Evolutionary conservation across 1,140 invertebrate genomes (phyloP), one percentile per base, ranked within the genome.

Genomic region (Schmidtea mediterranea): DNA sequence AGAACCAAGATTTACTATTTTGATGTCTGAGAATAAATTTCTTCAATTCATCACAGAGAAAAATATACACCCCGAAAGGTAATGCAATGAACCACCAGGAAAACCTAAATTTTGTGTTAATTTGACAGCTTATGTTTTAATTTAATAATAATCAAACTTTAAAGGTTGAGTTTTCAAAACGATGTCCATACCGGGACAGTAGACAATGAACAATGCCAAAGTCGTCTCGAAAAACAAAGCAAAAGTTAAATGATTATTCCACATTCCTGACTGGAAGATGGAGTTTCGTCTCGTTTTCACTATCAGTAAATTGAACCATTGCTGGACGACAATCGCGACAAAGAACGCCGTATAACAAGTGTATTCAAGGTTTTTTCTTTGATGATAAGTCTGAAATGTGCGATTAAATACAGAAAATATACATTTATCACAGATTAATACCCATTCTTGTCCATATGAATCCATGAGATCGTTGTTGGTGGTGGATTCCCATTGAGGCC

Each of bases 291-390:
- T 75, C 53, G 89, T 95, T 72, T 95, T 94, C 69, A 84, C 92
- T 60, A 94, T 84, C 65, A 94, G 89, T 70, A 94, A 71, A 75
- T 94, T 86, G 55, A 86, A 82, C 89, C 87, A 94, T 65, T 95
- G 87, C 54, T 94, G 86, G 54, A 94, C 78, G 23, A 94, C 87
- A 69, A 94, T 94, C 40, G 84, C 81, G 18, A 90, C 79, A 69
- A 95, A 95, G 76, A 92, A 95, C 48, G 86, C 84, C 52, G 87
- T 92, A 69, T 95, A 87, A 69, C 86, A 92, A 46, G 87, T 94
- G 69, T 79, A 89, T 67, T 94, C 87, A 55, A 94, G 69, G 48
- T 78, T 79, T 66, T 94, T 94, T 58, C 87, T 76, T 66, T 89
- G 82, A 57, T 75, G 73, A 69, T 84, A 95, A 1, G 84, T 90